These are phyloP conservation scores for Phrynocephalus versicolor DNA, from an alignment of 2,113 vertebrate genomes.

Conservation along the genomic window DNA sequence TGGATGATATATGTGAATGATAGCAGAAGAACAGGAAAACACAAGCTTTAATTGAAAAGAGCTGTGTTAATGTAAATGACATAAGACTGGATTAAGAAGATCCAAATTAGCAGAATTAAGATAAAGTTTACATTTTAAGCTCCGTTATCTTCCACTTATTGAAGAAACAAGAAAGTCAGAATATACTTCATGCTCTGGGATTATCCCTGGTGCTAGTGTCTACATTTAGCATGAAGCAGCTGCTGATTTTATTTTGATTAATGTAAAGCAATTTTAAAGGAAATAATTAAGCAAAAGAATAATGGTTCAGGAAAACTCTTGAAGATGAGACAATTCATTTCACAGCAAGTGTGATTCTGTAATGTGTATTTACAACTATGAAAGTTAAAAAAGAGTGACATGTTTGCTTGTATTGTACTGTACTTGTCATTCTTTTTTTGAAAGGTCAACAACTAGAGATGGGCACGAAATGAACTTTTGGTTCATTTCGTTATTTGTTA, in stretches of 20 bases:
- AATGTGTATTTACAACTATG: background rate
- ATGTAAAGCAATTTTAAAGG: constrained; percentile 17
- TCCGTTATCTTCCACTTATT: constrained; percentile 11
- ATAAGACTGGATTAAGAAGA: constrained; percentile 16
- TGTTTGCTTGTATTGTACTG: background rate
- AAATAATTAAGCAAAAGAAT: constrained; percentile 26
- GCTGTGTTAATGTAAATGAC: background rate
- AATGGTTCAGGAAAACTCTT: background rate
- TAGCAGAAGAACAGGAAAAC: background rate
- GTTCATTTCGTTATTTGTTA: too few relatives aligned
- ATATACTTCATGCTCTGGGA: background rate
- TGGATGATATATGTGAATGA: background rate
- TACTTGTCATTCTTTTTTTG: background rate
- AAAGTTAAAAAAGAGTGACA: background rate
- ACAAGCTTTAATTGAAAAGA: background rate
- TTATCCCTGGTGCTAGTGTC: background rate
- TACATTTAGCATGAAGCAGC: background rate
- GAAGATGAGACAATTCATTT: background rate
- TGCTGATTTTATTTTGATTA: constrained; percentile 28
- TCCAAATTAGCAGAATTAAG: constrained; percentile 19
- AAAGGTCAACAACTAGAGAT: background rate
- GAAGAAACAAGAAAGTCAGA: background rate
- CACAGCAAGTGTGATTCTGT: background rate
- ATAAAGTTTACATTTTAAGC: constrained; percentile 29
- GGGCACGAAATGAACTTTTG: too few relatives aligned